Evolutionary conservation across 2,113 vertebrate species (phyloP).

Genomic region (Baryphthengus martii): DNA sequence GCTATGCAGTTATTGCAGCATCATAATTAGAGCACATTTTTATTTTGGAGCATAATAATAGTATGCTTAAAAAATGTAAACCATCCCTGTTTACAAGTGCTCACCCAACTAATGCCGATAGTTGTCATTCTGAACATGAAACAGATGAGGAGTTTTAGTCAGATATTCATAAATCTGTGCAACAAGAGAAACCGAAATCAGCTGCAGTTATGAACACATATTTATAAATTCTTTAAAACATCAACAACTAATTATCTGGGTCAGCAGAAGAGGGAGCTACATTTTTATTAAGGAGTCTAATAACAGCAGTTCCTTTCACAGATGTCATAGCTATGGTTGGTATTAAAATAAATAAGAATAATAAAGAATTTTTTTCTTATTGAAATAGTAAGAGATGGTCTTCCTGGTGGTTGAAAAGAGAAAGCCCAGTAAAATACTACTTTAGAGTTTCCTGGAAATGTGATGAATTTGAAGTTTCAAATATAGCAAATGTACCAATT

Average conservation of each 20-base stretch:
- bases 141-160: background rate
- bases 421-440: slow-evolving; percentile 4
- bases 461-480: slow-evolving; percentile 28
- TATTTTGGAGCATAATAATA: background rate
- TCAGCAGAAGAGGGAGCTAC: slow-evolving; percentile 63
- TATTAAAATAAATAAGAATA: slow-evolving; percentile 39
- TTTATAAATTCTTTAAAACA: background rate
- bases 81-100: background rate
- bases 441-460: slow-evolving; percentile 1
- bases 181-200: background rate
- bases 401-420: background rate
- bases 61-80: background rate
- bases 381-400: background rate
- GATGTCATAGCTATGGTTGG: background rate
- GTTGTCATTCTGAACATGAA: background rate
- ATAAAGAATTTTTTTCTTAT: background rate
- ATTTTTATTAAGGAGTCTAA: slow-evolving; percentile 41
- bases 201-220: background rate
- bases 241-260: slow-evolving; percentile 47
- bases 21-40: background rate
- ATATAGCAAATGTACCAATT: slow-evolving; percentile 28
- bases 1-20: background rate
- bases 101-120: background rate
- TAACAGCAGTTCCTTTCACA: background rate
- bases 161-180: background rate